phyloP scores from a whole-genome alignment of 1,140 invertebrate species.

The Scaptomyza graminum region DNA sequence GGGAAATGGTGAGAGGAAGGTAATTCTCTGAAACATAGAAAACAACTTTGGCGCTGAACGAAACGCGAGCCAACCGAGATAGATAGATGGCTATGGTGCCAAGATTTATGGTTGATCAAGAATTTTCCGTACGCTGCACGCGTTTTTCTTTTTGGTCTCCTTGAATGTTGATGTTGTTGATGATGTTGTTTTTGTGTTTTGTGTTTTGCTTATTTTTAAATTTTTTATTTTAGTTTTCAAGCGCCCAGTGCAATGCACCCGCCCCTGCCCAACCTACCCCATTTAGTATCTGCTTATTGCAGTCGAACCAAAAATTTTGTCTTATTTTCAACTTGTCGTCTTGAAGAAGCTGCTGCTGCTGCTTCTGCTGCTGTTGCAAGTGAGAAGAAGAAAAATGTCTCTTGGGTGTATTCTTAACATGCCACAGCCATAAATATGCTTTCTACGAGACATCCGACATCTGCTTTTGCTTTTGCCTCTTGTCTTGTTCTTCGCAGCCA shows the following conservation, averaged over 20 bases:
- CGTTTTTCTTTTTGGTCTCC: constrained; percentile 59
- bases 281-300: constrained; percentile 21
- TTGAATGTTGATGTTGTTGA: constrained; percentile 24
- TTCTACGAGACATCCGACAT: constrained; percentile 71
- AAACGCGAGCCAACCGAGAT: constrained; percentile 75
- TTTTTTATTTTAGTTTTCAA: constrained; percentile 40
- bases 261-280: constrained; percentile 1
- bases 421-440: constrained; percentile 78
- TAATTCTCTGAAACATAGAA: constrained; percentile 34
- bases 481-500: constrained; percentile 46
- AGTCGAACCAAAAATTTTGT: constrained; percentile 8
- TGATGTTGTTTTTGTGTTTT: constrained; percentile 20
- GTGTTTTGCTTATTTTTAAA: constrained; percentile 36
- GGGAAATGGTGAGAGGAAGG: background rate
- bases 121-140: constrained; percentile 71
- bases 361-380: constrained; percentile 29
- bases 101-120: constrained; percentile 83
- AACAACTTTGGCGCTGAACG: constrained; percentile 77
- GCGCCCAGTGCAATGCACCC: constrained; percentile 25
- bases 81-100: constrained; percentile 81
- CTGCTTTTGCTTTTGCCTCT: constrained; percentile 20
- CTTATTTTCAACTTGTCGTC: constrained; percentile 44
- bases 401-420: constrained; percentile 81
- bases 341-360: constrained; percentile 25
- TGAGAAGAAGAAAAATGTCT: constrained; percentile 81